These are phyloP conservation scores for Pseudomyrmex sp. DNA, from an alignment of 1,140 invertebrate genomes.

Conservation along the genomic window DNA sequence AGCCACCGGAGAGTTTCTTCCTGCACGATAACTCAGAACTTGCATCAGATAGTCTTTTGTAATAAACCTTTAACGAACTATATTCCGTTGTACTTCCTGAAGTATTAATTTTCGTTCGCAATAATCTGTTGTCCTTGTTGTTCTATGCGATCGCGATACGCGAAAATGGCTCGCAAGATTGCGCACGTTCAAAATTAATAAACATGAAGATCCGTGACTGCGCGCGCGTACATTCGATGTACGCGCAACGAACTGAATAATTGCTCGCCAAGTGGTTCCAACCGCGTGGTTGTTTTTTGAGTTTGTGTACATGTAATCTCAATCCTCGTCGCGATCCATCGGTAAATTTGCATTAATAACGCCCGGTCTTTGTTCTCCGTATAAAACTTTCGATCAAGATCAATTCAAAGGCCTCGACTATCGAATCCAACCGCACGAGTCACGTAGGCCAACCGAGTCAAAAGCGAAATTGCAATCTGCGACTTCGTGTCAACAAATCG, in stretches of 20 bases:
- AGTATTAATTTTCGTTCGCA: slow-evolving; percentile 30
- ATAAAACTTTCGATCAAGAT: slow-evolving; percentile 6
- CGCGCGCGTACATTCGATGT: background rate
- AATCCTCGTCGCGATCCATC: background rate
- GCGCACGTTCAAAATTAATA: background rate
- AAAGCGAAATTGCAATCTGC: slow-evolving; percentile 23
- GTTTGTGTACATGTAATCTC: background rate
- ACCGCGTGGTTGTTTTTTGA: background rate
- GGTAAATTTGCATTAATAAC: background rate
- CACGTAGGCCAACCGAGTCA: slow-evolving; percentile 6
- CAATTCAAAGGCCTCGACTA: background rate
- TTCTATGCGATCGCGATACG: background rate
- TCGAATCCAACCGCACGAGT: background rate
- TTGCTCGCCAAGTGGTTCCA: background rate
- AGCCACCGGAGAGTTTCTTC: slow-evolving; percentile 1
- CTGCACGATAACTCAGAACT: slow-evolving; percentile 38
- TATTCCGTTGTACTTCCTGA: slow-evolving; percentile 23
- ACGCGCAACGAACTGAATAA: slow-evolving; percentile 5
- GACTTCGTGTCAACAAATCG: slow-evolving; percentile 15
- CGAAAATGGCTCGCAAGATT: slow-evolving; percentile 18
- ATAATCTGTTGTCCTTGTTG: slow-evolving; percentile 19
- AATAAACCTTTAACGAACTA: slow-evolving; percentile 28
- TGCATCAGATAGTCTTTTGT: slow-evolving; percentile 23
- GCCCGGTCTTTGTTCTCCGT: background rate
- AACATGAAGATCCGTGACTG: background rate